Evolutionary conservation across 2,888 invertebrate genomes (phyloP).

Genomic region (Eretmocerus hayati): DNA sequence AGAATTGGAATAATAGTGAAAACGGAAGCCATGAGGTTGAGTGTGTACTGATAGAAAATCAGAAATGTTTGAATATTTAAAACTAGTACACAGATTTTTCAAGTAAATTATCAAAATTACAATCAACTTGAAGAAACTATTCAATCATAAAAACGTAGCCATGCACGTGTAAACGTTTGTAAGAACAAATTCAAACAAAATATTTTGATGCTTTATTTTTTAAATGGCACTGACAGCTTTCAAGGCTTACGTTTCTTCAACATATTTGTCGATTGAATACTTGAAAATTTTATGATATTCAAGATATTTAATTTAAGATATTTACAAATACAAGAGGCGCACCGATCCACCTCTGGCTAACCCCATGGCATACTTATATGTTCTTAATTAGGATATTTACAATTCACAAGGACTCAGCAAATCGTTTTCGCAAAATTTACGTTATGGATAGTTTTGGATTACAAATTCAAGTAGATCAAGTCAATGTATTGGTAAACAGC

Average conservation of each 20-base stretch:
- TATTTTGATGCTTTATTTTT: constrained; percentile 13
- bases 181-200: constrained; percentile 15
- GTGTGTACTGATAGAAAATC: constrained; percentile 24
- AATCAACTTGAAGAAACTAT: constrained; percentile 11
- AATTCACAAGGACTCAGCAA: too few relatives aligned
- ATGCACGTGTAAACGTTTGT: constrained; percentile 11
- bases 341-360: constrained; percentile 42
- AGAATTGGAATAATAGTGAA: constrained; percentile 23
- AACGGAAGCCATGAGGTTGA: constrained; percentile 40
- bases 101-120: constrained; percentile 7
- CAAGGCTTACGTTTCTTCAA: constrained; percentile 14
- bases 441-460: too few relatives aligned
- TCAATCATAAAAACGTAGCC: constrained; percentile 10
- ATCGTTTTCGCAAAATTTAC: too few relatives aligned
- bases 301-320: too few relatives aligned
- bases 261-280: background rate
- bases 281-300: background rate
- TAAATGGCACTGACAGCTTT: constrained; percentile 23
- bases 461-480: too few relatives aligned
- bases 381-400: too few relatives aligned
- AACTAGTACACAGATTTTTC: constrained; percentile 17
- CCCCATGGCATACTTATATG: constrained; percentile 41
- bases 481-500: too few relatives aligned
- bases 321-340: constrained; percentile 38
- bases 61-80: constrained; percentile 14